Percentiles rank a stretch among this genome's conserved stretches.
Conservation (phyloP, 2,113 vertebrate genomes). For the Danionella cerebrum region DNA sequence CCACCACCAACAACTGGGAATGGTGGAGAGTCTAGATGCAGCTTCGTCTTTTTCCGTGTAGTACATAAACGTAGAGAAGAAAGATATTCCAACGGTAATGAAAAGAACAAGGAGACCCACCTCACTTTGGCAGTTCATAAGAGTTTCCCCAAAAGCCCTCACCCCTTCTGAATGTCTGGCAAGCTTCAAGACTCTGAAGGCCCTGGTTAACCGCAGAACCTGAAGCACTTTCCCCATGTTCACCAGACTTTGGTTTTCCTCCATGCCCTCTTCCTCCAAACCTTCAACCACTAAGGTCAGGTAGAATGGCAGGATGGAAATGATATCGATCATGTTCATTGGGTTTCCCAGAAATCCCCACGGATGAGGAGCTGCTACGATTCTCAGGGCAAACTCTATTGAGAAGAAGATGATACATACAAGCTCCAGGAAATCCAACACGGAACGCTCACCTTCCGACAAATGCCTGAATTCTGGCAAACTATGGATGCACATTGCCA, state of each 20-base stretch:
- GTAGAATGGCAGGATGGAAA: slow-evolving; percentile 86
- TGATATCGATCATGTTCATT: slow-evolving; percentile 84
- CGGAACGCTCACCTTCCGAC: slow-evolving; percentile 71
- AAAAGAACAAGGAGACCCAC: slow-evolving; percentile 86
- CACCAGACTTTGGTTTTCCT: slow-evolving; percentile 78
- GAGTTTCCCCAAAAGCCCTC: slow-evolving; percentile 80
- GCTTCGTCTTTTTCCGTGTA: slow-evolving; percentile 82
- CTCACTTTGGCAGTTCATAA: slow-evolving; percentile 82
- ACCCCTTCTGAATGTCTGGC: slow-evolving; percentile 87
- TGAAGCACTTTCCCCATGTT: slow-evolving; percentile 94
- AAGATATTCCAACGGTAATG: slow-evolving; percentile 84
- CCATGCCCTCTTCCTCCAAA: slow-evolving; percentile 50
- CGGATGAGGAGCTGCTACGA: slow-evolving; percentile 74
- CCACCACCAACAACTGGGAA: slow-evolving; percentile 96
- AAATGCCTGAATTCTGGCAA: slow-evolving; percentile 78
- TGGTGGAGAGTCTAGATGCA: slow-evolving; percentile 75
- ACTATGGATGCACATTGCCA: slow-evolving; percentile 92
- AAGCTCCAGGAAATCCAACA: slow-evolving; percentile 74
- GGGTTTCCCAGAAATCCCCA: slow-evolving; percentile 81
- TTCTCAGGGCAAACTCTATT: slow-evolving; percentile 73
- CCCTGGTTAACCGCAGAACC: slow-evolving; percentile 84
- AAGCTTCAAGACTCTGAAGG: slow-evolving; percentile 90
- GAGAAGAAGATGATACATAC: slow-evolving; percentile 87
- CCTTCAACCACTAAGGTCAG: slow-evolving; percentile 75
- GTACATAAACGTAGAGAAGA: slow-evolving; percentile 88